phyloP scores from a whole-genome alignment of 2,113 vertebrate species.

The Sylvietta virens region DNA sequence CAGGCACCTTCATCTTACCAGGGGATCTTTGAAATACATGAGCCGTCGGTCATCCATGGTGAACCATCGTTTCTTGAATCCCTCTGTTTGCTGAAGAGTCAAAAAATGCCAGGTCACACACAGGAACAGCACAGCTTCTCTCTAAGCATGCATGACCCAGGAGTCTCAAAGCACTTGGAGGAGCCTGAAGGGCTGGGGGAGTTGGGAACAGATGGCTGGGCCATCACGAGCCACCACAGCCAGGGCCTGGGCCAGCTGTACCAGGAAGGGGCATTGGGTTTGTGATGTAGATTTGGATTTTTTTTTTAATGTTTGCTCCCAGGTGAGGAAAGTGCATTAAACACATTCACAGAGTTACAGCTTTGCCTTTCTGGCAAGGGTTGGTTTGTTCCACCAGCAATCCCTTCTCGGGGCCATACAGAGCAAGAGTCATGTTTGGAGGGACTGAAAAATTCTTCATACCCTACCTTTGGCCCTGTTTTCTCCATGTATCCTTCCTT shows the following conservation, averaged over 20 bases:
- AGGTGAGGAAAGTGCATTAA: background rate
- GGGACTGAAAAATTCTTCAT: background rate
- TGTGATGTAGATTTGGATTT: background rate
- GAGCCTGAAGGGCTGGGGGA: background rate
- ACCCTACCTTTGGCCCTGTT: slow-evolving; percentile 92
- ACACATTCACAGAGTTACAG: accelerated
- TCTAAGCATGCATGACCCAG: accelerated
- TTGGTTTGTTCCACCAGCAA: background rate
- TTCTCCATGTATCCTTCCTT: slow-evolving; percentile 76
- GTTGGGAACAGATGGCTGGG: accelerated
- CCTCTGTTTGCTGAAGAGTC: slow-evolving; percentile 86
- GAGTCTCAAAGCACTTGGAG: background rate
- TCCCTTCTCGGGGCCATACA: background rate
- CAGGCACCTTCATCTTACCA: slow-evolving; percentile 76
- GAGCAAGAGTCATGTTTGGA: background rate
- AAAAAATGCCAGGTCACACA: background rate
- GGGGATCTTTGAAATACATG: slow-evolving; percentile 97
- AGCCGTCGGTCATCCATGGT: slow-evolving; percentile 94
- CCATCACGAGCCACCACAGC: background rate
- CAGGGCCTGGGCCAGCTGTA: background rate
- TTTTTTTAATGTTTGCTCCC: background rate
- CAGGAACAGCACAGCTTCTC: background rate
- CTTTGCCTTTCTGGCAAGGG: background rate
- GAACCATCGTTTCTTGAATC: slow-evolving; percentile 96
- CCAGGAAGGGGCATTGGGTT: background rate